Evolutionary conservation across 2,113 vertebrate species (phyloP).

Genomic region (Anser brachyrhynchus): DNA sequence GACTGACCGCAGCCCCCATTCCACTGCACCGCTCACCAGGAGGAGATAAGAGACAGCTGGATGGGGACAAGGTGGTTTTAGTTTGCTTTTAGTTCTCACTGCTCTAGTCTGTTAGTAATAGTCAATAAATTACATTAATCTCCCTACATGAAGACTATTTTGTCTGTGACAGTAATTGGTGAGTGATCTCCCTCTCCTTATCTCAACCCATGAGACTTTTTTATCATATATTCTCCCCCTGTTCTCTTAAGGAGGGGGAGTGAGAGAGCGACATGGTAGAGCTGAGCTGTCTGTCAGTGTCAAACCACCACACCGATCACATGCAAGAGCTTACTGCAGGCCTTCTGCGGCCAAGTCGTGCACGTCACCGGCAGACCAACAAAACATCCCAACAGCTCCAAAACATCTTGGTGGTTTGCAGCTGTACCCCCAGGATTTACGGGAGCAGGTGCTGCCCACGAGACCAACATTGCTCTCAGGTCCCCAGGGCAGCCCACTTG

Average conservation of each 20-base stretch:
- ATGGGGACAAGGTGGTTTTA: not conserved
- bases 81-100: not conserved
- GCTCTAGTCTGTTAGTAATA: not conserved
- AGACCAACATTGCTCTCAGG: too few species aligned
- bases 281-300: not conserved
- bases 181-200: not conserved
- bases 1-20: not conserved
- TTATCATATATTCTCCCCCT: not conserved
- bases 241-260: not conserved
- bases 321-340: not conserved
- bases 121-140: not conserved
- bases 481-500: not conserved
- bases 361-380: not conserved
- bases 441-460: accelerated
- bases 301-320: not conserved
- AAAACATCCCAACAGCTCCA: not conserved
- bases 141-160: not conserved
- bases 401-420: not conserved
- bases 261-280: not conserved
- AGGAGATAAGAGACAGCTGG: not conserved
- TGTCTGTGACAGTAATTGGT: not conserved
- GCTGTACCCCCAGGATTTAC: not conserved
- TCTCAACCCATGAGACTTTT: not conserved
- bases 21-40: not conserved
- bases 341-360: not conserved